Conservation (phyloP, 1,140 invertebrate species). For the Cyclina sinensis region DNA sequence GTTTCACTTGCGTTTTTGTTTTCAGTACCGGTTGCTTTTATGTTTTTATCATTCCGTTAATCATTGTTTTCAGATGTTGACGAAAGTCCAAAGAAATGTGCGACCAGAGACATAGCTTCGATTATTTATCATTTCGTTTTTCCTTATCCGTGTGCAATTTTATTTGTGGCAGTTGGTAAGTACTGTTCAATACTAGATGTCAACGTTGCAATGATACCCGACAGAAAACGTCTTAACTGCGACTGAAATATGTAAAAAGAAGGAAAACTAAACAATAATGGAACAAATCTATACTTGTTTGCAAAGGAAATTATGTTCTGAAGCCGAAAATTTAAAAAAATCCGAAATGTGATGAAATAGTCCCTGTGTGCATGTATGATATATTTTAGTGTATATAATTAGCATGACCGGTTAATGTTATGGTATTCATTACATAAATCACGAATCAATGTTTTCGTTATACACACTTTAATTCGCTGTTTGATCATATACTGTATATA, state of each 20-base stretch:
- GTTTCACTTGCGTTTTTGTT: not conserved
- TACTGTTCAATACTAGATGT: constrained; percentile 9
- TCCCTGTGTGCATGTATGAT: not conserved
- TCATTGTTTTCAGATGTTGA: constrained; percentile 18
- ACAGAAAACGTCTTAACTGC: no score
- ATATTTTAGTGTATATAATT: not conserved
- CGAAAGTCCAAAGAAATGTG: not conserved
- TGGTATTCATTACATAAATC: constrained; percentile 19
- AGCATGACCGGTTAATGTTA: constrained; percentile 2
- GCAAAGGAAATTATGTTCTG: no score
- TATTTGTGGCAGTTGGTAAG: constrained; percentile 2
- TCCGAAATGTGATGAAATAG: no score
- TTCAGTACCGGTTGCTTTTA: not conserved
- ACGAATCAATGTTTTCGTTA: not conserved
- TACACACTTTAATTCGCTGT: constrained; percentile 14
- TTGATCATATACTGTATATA: not conserved
- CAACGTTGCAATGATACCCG: no score
- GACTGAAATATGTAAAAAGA: no score
- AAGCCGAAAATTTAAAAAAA: no score
- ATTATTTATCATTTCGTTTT: constrained; percentile 18
- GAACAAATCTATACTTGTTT: no score
- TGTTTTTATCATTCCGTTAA: constrained; percentile 4
- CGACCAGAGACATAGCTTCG: not conserved
- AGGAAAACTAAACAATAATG: no score
- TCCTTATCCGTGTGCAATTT: constrained; percentile 6